Evolutionary conservation across 2,888 invertebrate species (phyloP), one percentile per base, ranked within the genome.

Genomic region (Drosophila quinaria): DNA sequence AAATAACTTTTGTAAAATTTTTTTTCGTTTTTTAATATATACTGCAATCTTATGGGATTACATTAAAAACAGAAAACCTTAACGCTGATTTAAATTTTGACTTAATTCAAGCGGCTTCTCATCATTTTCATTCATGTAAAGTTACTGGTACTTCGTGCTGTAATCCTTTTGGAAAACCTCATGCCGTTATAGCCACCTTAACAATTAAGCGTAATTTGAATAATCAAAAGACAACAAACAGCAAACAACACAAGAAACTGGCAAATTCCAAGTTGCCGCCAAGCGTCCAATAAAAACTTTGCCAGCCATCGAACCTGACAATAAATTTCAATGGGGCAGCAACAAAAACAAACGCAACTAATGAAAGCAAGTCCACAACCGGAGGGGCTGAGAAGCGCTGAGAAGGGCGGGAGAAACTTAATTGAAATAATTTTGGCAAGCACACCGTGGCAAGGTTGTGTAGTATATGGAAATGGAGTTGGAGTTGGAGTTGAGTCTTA

Each of bases 191-290:
- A 47, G 71, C 82, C 85, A 87, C 82, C 87, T 87, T 82, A 78
- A 82, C 85, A 85, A 85, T 85, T 85, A 85, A 71, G 76, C 80
- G 50, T 82, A 85, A 85, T 87, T 85, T 85, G 82, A 82, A 84
- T 87, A 84, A 84, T 84, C 87, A 87, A 84, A 84, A 84, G 85
- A 85, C 85, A 87, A 82, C 81, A 81, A 84, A 80, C 74, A 87
- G 66, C 62, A 63, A 84, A 80, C 72, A 87, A 68, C 62, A 63
- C 55, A 56, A 75, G 64, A 19, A 72, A 79, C 70, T 61, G 61
- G 41, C 39, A 66, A 71, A 70, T 64, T 65, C 63, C 63, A 49
- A 66, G 72, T 51, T 47, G 55, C 61, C 76, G 49, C 19, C 59
- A 19, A 54, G 58, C 74, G 69, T 66, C 81, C 81, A 87, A 84